A percentile compares a stretch with the other conserved stretches of the same genome.
Evolutionary conservation across 2,888 invertebrate genomes (phyloP).

Genomic region (Crocallis elinguaria): DNA sequence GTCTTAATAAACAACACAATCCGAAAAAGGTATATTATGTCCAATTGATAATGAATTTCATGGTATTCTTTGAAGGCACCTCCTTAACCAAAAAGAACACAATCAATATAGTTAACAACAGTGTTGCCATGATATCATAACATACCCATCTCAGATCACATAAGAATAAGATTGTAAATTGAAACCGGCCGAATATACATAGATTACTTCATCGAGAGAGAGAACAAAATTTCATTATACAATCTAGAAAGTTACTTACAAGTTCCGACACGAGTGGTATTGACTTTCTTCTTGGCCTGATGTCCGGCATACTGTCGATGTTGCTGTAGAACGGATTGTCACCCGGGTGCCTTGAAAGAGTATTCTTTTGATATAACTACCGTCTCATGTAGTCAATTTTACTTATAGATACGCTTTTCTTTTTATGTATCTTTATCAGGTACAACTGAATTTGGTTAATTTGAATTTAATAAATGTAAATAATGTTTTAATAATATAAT

Average conservation of each 20-base stretch:
- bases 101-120: too few relatives aligned
- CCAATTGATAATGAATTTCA: slow-evolving; percentile 23
- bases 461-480: too few relatives aligned
- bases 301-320: slow-evolving; percentile 99
- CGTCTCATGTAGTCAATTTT: too few relatives aligned
- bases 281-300: slow-evolving; percentile 97
- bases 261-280: slow-evolving; percentile 99
- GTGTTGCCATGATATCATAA: slow-evolving; percentile 3
- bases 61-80: slow-evolving; percentile 11
- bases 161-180: slow-evolving; percentile 41
- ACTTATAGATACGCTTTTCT: too few relatives aligned
- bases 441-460: too few relatives aligned
- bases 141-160: slow-evolving; percentile 25
- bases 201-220: slow-evolving; percentile 55
- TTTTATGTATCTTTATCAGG: too few relatives aligned
- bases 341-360: slow-evolving; percentile 89
- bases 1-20: slow-evolving; percentile 32
- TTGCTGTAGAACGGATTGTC: slow-evolving; percentile 99
- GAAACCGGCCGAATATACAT: slow-evolving; percentile 71
- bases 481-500: too few relatives aligned
- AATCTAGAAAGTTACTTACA: slow-evolving; percentile 88
- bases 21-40: slow-evolving; percentile 33
- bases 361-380: background rate
- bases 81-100: too few relatives aligned
- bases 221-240: slow-evolving; percentile 41